phyloP scores from a whole-genome alignment of 2,797 vertebrate species.

The Melanotaenia pygmaea region DNA sequence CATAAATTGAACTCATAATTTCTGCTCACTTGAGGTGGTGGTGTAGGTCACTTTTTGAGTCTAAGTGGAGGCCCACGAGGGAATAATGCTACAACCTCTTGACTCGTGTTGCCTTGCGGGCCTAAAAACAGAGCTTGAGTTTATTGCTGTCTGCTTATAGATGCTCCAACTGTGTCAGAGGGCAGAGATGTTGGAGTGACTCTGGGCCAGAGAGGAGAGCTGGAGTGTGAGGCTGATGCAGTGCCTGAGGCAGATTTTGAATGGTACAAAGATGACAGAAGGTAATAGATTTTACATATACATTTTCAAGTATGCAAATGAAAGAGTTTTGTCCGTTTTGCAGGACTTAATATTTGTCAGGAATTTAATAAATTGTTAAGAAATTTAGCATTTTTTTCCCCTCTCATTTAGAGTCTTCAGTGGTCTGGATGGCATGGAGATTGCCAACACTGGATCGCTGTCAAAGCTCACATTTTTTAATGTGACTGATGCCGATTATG shows the following conservation, averaged over 20 bases:
- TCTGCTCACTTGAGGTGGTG: not conserved
- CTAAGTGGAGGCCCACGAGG: not conserved
- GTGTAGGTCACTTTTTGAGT: conserved; percentile 9
- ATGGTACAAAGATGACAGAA: conserved; percentile 97
- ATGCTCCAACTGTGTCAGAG: conserved; percentile 91
- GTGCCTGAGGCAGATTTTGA: conserved; percentile 93
- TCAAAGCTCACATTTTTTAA: conserved; percentile 96
- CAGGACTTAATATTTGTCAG: not conserved
- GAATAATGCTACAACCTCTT: not conserved
- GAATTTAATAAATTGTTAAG: not conserved
- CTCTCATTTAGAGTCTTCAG: conserved; percentile 76
- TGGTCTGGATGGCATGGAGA: conserved; percentile 88
- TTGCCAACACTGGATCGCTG: conserved; percentile 86
- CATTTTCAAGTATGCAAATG: conserved; percentile 20
- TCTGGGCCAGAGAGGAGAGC: conserved; percentile 90
- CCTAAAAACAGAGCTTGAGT: conserved; percentile 24
- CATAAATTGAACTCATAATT: conserved; percentile 11
- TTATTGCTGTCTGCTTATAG: conserved; percentile 71
- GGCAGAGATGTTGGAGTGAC: conserved; percentile 93
- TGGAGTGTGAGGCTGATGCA: conserved; percentile 94
- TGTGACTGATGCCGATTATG: conserved; percentile 94
- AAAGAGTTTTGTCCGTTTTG: not conserved
- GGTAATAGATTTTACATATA: conserved; percentile 76
- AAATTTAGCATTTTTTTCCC: not conserved
- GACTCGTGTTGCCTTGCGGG: conserved; percentile 22